These are phyloP conservation scores for Anas platyrhynchos DNA, from an alignment of 2,113 vertebrate genomes.

Conservation along the genomic window DNA sequence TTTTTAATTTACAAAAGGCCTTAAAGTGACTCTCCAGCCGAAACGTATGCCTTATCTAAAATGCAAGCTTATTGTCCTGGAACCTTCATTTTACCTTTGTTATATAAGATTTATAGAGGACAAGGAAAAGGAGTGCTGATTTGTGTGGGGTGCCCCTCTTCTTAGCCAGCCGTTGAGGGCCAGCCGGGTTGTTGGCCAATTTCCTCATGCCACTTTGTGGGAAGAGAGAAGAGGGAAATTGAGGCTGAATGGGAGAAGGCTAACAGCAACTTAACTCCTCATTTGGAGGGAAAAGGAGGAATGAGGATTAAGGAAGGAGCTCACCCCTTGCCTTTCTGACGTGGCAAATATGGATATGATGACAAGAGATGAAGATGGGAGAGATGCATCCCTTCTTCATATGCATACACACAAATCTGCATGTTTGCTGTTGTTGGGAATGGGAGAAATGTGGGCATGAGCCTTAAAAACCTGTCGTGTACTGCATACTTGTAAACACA, in stretches of 20 bases:
- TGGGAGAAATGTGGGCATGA: background rate
- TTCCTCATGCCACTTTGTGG: background rate
- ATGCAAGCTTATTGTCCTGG: background rate
- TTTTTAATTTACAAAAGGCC: background rate
- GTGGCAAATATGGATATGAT: background rate
- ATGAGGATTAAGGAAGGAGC: background rate
- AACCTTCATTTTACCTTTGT: background rate
- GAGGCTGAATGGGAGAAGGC: background rate
- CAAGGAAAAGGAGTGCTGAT: background rate
- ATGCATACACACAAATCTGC: rapidly evolving
- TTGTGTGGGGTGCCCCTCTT: background rate
- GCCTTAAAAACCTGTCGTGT: background rate
- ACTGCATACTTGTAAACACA: background rate
- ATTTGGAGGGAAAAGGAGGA: background rate
- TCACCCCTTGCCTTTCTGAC: background rate
- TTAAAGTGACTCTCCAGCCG: background rate
- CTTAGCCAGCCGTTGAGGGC: background rate
- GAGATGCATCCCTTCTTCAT: background rate
- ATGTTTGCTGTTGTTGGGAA: background rate
- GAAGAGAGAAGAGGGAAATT: background rate
- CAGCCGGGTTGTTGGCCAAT: background rate
- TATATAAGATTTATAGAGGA: background rate
- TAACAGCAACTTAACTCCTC: background rate
- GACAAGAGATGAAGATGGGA: background rate
- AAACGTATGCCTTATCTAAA: background rate